A percentile compares a stretch with the other conserved stretches of the same genome.
These are phyloP conservation scores for Helarctos malayanus DNA, from an alignment of 2,797 vertebrate genomes.

Conservation along the genomic window DNA sequence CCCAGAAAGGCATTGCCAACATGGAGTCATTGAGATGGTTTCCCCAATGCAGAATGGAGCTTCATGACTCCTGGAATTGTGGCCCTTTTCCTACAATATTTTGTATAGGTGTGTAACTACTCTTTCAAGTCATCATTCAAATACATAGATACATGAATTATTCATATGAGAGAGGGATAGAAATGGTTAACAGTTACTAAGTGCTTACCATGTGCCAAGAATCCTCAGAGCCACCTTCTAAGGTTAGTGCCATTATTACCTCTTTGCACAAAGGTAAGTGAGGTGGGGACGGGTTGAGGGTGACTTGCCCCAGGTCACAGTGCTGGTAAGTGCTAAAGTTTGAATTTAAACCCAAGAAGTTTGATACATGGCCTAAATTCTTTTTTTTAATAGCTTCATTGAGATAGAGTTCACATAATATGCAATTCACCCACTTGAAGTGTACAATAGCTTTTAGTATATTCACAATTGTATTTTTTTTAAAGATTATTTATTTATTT, in stretches of 20 bases:
- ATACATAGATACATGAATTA: not conserved
- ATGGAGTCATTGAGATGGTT: not conserved
- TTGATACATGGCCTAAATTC: not conserved
- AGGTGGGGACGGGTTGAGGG: not conserved
- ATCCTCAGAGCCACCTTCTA: not conserved
- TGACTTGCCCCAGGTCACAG: not conserved
- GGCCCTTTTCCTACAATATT: not conserved
- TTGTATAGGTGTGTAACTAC: not conserved
- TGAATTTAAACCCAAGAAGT: slow-evolving; percentile 15
- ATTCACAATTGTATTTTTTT: not conserved
- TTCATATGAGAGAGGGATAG: not conserved
- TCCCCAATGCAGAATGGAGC: not conserved
- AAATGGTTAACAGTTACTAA: not conserved
- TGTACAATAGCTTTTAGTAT: not conserved
- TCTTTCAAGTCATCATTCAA: not conserved
- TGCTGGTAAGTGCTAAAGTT: not conserved
- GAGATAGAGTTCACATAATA: not conserved
- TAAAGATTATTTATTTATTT: not conserved
- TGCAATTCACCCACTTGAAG: not conserved
- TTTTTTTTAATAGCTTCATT: not conserved
- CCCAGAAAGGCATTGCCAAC: not conserved
- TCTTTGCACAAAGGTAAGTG: not conserved
- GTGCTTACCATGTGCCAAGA: not conserved
- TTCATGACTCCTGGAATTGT: not conserved
- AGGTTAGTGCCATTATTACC: not conserved